Base-by-base conservation (phyloP, 2,113 vertebrate species). In the Forbesichthys agassizii region DNA sequence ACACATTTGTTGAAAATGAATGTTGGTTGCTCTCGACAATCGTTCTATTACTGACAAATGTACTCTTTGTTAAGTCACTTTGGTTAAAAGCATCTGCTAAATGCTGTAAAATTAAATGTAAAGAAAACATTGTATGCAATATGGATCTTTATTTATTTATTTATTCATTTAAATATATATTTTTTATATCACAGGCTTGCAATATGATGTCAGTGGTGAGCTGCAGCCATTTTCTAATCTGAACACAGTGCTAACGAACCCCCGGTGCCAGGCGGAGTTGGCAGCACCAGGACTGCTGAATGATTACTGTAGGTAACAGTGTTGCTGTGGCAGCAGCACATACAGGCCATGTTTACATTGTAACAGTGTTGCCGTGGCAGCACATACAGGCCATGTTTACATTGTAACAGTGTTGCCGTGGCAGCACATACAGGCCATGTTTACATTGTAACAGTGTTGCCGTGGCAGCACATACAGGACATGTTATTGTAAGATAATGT, bases 231-330 rank as follows among this genome's bases (percentile, higher is more conserved):
- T 89, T 60, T 11, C 55, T 13, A 12, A 64, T 61, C 46, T 88
- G 67, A 52, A 51, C 4, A 14, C 61, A 61, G 11, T 60, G 11
- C n/a, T 58, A 9, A 47, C 18, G n/a, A 60, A 56, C 62, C 73
- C 67, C 18, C 64, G 54, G 3, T 68, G 64, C 56, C 33, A 69
- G 20, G 78, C 86, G n/a, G 78, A 68, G 60, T 52, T 93, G 75
- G 88, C 88, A 52, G 74, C 93, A n/a, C 78, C 82, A 7, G 91
- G 87, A 3, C 87, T 95, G 64, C 71, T 63, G 48, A 84, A 95
- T 67, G 92, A 95, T 75, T 93, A 92, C 68, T 94, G 91, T 93
- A 89, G 90, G 69, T 4, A 66, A 60, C 85, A 70, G 62, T 57
- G 9, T 67, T 33, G 7, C 4, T 27, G 54, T 18, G 33, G 11